A percentile compares a stretch with the other conserved stretches of the same genome.
Evolutionary conservation across 2,113 vertebrate genomes (phyloP).

Genomic region (Fukomys damarensis): DNA sequence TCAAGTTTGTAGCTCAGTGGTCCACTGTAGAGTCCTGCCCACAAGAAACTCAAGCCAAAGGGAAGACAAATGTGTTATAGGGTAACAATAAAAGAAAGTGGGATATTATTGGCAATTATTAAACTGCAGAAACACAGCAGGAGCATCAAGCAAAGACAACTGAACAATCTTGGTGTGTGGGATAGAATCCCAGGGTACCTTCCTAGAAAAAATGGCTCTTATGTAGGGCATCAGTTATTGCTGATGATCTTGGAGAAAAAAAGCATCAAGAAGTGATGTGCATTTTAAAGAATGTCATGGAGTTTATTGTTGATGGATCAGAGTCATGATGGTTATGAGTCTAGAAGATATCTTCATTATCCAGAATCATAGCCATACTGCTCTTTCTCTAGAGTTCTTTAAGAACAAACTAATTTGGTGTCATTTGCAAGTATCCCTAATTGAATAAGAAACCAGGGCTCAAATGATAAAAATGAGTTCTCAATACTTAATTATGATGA

Average conservation of each 20-base stretch:
- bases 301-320: not conserved
- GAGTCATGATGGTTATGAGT: not conserved
- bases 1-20: no score
- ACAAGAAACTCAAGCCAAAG: not conserved
- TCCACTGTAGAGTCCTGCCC: not conserved
- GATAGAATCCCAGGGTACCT: not conserved
- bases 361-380: not conserved
- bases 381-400: not conserved
- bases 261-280: not conserved
- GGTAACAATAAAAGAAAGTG: not conserved
- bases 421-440: conserved; percentile 14
- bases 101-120: not conserved
- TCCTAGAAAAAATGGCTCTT: not conserved
- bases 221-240: not conserved
- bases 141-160: not conserved
- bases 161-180: not conserved
- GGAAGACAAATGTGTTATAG: not conserved
- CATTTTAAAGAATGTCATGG: not conserved
- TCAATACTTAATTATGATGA: not conserved
- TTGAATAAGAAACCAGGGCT: conserved; percentile 33
- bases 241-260: not conserved
- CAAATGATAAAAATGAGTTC: not conserved
- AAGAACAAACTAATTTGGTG: not conserved
- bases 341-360: not conserved
- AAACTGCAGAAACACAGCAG: not conserved